Evolutionary conservation across 2,888 invertebrate genomes (phyloP), one percentile per base, ranked within the genome.

Genomic region (Drosophila cracens): DNA sequence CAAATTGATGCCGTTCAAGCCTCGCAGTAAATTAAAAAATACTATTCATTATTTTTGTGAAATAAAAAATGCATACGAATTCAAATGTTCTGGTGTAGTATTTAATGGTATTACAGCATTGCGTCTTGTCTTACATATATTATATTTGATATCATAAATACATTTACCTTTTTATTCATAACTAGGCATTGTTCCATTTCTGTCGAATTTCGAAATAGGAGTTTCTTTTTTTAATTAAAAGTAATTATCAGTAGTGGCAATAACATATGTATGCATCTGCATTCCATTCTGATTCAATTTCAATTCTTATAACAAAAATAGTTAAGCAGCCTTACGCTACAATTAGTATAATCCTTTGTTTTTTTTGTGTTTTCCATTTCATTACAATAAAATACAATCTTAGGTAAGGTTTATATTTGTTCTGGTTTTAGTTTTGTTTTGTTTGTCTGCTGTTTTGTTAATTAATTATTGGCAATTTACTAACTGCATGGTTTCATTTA

Each of bases 51-150:
- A 16, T 31, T 36, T 29, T 18, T 0, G 18, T 40, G 10, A 29
- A 74, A 56, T 56, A 18, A 49, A 36, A 77, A 74, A 46, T 48
- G 33, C 36, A 27, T n/a, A 18, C 25, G 18, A 33, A 31, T 56
- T 73, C 62, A 56, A 58, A 77, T 82, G 76, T 82, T 89, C 36
- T 70, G 72, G 54, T 82, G 84, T 75, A 80, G 81, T 84, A 68
- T 89, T 86, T 89, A 86, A 89, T 86, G 87, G 74, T 85, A 85
- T 84, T 85, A 89, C 89, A 89, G 87, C 85, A 85, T 89, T 85
- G 89, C 87, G 68, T 81, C 25, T 46, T 87, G 65, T 78, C 88
- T 86, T 85, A 89, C 49, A 82, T 74, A 77, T 83, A 82, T 80
- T 60, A 87, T 77, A 79, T 89, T 76, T 85, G 76, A 78, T 87